A percentile compares a stretch with the other conserved stretches of the same genome.
phyloP scores from a whole-genome alignment of 2,797 vertebrate genomes.

The Amblyopsis hoosieri region DNA sequence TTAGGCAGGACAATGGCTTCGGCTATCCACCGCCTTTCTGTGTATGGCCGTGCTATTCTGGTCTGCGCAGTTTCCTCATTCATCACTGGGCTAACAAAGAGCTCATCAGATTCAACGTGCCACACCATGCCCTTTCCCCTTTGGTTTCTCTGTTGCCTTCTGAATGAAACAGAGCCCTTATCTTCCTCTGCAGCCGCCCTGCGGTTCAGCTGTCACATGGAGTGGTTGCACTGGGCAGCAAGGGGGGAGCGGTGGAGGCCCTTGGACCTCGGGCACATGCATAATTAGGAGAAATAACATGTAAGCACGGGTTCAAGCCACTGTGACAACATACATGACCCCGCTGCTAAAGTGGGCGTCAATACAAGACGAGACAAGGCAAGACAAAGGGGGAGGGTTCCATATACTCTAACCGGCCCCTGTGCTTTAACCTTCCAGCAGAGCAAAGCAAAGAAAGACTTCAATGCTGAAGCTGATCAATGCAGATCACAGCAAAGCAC shows the following conservation, averaged over 20 bases:
- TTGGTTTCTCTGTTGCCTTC: conserved; percentile 43
- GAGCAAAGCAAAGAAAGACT: conserved; percentile 1
- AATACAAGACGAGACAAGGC: not conserved
- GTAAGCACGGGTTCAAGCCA: conserved; percentile 3
- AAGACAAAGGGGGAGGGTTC: not conserved
- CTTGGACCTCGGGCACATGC: conserved; percentile 9
- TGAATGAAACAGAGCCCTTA: conserved; percentile 57
- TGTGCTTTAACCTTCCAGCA: conserved; percentile 27
- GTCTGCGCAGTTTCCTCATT: conserved; percentile 32
- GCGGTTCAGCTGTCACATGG: conserved; percentile 57
- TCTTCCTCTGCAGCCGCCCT: conserved; percentile 66
- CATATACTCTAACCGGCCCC: conserved; percentile 1
- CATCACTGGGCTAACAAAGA: conserved; percentile 60
- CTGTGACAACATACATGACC: conserved; percentile 21
- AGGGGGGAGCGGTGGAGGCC: conserved; percentile 23
- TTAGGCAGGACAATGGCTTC: conserved; percentile 19
- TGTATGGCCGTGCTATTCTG: conserved; percentile 21
- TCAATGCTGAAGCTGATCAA: conserved; percentile 8
- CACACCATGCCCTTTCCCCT: conserved; percentile 31
- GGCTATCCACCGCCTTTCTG: conserved; percentile 19
- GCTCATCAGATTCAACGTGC: conserved; percentile 41
- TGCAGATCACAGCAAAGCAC: conserved; percentile 6
- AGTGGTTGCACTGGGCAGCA: conserved; percentile 44
- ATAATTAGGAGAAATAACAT: conserved; percentile 3
- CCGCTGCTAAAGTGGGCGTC: conserved; percentile 2